Conservation (phyloP, 1,140 invertebrate species). For the Pissodes strobi region DNA sequence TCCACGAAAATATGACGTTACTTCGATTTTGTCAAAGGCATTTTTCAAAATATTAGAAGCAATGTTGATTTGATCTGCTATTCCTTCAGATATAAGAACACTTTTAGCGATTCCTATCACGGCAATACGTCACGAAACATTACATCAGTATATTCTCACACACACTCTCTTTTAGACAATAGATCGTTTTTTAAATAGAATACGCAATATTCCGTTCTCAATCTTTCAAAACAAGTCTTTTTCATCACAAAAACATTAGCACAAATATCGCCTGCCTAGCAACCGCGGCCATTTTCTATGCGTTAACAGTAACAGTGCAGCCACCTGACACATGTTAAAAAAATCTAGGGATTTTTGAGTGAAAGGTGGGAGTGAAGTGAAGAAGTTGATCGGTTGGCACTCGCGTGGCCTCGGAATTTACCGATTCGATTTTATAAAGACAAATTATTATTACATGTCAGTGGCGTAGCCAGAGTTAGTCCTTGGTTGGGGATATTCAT, state of each 20-base stretch:
- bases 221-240: constrained; percentile 37
- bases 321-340: constrained; percentile 50
- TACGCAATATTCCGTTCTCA: constrained; percentile 11
- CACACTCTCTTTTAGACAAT: constrained; percentile 30
- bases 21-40: constrained; percentile 2
- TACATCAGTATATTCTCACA: constrained; percentile 19
- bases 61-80: neutral
- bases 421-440: too few species aligned
- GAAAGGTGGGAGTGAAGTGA: too few species aligned
- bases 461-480: too few species aligned
- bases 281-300: constrained; percentile 52
- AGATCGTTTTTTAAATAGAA: too few species aligned
- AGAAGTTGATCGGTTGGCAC: constrained; percentile 1
- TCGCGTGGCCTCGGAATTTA: constrained; percentile 12
- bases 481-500: too few species aligned
- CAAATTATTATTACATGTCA: too few species aligned
- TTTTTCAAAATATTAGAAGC: neutral
- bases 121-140: neutral
- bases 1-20: constrained; percentile 10
- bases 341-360: neutral
- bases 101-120: neutral
- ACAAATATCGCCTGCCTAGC: constrained; percentile 42
- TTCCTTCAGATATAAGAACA: too few species aligned
- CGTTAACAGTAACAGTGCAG: constrained; percentile 52
- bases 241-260: constrained; percentile 36